Percentiles rank a stretch among this genome's conserved stretches.
Evolutionary conservation across 2,888 invertebrate genomes (phyloP).

Genomic region (Tanytarsus gracilentus): DNA sequence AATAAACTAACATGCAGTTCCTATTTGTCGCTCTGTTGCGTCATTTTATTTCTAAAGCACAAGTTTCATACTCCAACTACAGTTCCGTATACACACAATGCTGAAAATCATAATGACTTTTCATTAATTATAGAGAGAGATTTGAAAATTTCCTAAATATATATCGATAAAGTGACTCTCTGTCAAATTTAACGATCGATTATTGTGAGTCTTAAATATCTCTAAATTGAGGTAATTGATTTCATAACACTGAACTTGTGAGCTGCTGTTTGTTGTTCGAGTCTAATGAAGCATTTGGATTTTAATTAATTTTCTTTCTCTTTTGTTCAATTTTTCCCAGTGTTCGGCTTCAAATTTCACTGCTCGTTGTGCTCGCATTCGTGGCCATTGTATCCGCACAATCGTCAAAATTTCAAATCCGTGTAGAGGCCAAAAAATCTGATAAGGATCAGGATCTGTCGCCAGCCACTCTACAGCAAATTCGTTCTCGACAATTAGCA

Average conservation of each 20-base stretch:
- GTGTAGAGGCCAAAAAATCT: conserved; percentile 6
- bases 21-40: too few species aligned
- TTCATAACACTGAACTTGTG: not conserved
- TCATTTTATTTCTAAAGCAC: too few species aligned
- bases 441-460: conserved; percentile 12
- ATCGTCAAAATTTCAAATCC: conserved; percentile 17
- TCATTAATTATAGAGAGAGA: too few species aligned
- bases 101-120: too few species aligned
- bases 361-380: not conserved
- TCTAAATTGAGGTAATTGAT: not conserved
- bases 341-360: conserved; percentile 9
- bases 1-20: too few species aligned
- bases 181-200: too few species aligned
- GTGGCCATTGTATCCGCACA: conserved; percentile 6
- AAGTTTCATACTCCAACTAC: too few species aligned
- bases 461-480: conserved; percentile 19
- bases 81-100: too few species aligned
- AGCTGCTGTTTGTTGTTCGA: not conserved
- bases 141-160: too few species aligned
- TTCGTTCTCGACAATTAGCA: conserved; percentile 12
- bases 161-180: too few species aligned
- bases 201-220: too few species aligned
- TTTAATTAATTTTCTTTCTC: not conserved
- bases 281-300: not conserved
- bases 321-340: too few species aligned